Evolutionary conservation across 2,797 vertebrate genomes (phyloP), one percentile per base, ranked within the genome.

Genomic region (Notolepis coatsorum): DNA sequence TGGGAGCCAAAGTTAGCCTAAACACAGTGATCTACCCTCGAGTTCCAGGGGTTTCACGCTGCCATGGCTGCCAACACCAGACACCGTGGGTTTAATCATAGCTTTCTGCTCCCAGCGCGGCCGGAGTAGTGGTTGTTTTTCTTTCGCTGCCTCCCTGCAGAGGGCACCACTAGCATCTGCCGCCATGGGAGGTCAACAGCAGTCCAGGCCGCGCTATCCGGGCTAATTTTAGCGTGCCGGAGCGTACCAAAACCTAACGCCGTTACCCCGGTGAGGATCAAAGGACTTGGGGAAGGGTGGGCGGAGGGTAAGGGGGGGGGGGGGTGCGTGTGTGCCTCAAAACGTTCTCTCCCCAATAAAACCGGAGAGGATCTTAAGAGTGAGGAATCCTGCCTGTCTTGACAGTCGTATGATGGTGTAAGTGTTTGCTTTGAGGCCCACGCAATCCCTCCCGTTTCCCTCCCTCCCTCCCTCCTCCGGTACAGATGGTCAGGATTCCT

Each of bases 401-500:
- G 13, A 25, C 7, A n/a, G 43, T 24, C 33, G n/a, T n/a, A n/a
- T 24, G 7, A 37, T 10, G n/a, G 30, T 2, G 13, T 39, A 45
- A 5, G 23, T 50, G 50, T 71, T 50, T 50, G 35, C 38, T 45
- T 56, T 47, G 57, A 30, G 53, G 48, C 28, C 51, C 45, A 6
- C 49, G 12, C 53, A 7, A 25, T 5, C 10, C 12, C 24, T 12
- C 46, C 7, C 8, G 4, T 3, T 12, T 13, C 24, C 15, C 31
- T 41, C 18, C 10, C 6, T 27, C 37, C 20, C 33, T 5, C 23
- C 9, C 17, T 39, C 38, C 43, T 6, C 49, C 25, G 5, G 4
- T 47, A 20, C 53, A 68, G 56, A 70, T 55, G 66, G 51, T 73
- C 71, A 2, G 61, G 65, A 80, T 83, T 84, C 80, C 76, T 68